Evolutionary conservation across 2,797 vertebrate genomes (phyloP).

Genomic region (Crypturellus tataupa): DNA sequence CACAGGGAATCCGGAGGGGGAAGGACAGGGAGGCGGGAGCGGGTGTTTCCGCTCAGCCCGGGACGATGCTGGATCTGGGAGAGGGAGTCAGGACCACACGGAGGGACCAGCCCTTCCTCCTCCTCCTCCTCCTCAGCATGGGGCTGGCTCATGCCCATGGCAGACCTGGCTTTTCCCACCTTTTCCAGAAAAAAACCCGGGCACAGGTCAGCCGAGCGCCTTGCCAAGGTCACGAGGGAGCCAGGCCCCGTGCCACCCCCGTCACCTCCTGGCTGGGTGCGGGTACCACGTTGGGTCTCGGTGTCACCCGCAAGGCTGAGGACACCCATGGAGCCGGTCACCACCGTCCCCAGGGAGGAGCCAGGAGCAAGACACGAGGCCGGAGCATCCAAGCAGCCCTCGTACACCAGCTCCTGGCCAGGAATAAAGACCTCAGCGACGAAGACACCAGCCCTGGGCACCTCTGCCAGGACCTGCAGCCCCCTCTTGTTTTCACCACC

Average conservation of each 20-base stretch:
- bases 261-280: not conserved
- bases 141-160: too few species aligned
- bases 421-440: not conserved
- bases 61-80: not conserved
- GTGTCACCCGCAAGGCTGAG: not conserved
- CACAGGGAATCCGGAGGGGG: not conserved
- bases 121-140: not conserved
- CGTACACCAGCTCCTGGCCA: not conserved
- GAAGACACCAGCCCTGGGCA: not conserved
- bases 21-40: not conserved
- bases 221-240: rapidly evolving
- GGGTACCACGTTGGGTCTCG: rapidly evolving
- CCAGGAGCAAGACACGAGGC: rapidly evolving
- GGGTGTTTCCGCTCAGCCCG: not conserved
- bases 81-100: rapidly evolving
- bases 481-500: rapidly evolving
- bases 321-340: not conserved
- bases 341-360: too few species aligned
- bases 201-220: rapidly evolving
- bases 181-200: rapidly evolving
- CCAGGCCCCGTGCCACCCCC: rapidly evolving
- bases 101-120: not conserved
- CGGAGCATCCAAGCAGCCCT: not conserved
- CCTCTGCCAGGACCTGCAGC: not conserved
- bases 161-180: not conserved